These are phyloP conservation scores for Maniola jurtina DNA, from an alignment of 1,140 invertebrate genomes.

Conservation along the genomic window DNA sequence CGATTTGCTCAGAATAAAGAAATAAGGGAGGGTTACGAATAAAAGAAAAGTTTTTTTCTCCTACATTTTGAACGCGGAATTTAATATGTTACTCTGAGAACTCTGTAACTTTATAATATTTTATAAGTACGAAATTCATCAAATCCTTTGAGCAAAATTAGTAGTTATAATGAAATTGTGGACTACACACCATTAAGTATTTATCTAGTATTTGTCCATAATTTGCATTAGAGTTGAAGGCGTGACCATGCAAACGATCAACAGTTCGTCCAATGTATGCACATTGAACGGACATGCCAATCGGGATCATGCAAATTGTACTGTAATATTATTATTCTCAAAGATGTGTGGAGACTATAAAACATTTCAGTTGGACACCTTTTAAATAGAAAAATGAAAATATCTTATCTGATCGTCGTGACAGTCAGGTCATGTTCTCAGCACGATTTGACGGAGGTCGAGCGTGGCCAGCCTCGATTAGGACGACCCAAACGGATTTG, in stretches of 20 bases:
- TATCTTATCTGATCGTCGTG: slow-evolving; percentile 40
- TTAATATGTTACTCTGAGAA: slow-evolving; percentile 6
- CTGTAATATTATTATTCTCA: too few relatives aligned
- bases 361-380: background rate
- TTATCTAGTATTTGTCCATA: too few relatives aligned
- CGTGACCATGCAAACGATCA: too few relatives aligned
- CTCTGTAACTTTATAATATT: background rate
- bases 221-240: too few relatives aligned
- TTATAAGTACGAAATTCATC: background rate
- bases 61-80: background rate
- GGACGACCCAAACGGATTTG: slow-evolving; percentile 50
- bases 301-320: too few relatives aligned
- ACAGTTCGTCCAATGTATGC: too few relatives aligned
- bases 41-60: background rate
- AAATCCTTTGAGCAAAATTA: background rate
- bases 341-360: too few relatives aligned
- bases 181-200: too few relatives aligned
- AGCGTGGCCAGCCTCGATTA: slow-evolving; percentile 60
- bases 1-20: slow-evolving; percentile 29
- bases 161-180: background rate
- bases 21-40: slow-evolving; percentile 7
- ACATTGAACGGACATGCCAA: too few relatives aligned
- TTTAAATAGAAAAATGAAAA: slow-evolving; percentile 16
- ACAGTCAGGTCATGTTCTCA: slow-evolving; percentile 50
- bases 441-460: slow-evolving; percentile 62